phyloP scores from a whole-genome alignment of 1,140 invertebrate species.

The Rhagoletis zephyria region DNA sequence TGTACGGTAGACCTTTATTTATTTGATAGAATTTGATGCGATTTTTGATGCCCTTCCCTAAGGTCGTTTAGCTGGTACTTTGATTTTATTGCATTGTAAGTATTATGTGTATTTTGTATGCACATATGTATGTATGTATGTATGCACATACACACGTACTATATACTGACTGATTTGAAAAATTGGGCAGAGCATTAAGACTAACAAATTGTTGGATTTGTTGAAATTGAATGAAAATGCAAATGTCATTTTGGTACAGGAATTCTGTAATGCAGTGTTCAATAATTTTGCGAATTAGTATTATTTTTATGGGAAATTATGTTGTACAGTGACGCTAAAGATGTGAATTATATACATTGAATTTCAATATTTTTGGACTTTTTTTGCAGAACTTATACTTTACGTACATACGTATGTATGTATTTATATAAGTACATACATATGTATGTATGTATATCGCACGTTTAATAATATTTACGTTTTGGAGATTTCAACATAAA shows the following conservation, averaged over 20 bases:
- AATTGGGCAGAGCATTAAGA: neutral
- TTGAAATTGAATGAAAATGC: conserved; percentile 33
- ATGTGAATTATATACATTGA: neutral
- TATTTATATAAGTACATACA: neutral
- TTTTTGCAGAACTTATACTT: no score
- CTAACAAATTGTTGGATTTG: conserved; percentile 40
- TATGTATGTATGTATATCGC: neutral
- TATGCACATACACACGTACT: neutral
- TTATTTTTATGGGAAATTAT: conserved; percentile 46
- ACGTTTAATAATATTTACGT: neutral
- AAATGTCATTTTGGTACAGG: conserved; percentile 13
- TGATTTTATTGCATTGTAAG: conserved; percentile 6
- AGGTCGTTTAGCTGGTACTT: conserved; percentile 34
- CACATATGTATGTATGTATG: conserved; percentile 15
- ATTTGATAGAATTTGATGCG: conserved; percentile 15
- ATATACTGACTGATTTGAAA: neutral
- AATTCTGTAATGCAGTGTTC: conserved; percentile 8
- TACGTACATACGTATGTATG: no score
- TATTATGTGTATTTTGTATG: neutral
- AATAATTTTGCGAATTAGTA: conserved; percentile 36
- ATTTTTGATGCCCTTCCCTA: conserved; percentile 48
- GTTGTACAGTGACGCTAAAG: neutral
- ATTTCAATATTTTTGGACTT: no score
- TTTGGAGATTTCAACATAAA: no score
- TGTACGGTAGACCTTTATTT: conserved; percentile 6